Base-by-base conservation (phyloP, 37 sponge, comb jelly and placozoan genomes). In the Aphrocallistes beatrix region DNA sequence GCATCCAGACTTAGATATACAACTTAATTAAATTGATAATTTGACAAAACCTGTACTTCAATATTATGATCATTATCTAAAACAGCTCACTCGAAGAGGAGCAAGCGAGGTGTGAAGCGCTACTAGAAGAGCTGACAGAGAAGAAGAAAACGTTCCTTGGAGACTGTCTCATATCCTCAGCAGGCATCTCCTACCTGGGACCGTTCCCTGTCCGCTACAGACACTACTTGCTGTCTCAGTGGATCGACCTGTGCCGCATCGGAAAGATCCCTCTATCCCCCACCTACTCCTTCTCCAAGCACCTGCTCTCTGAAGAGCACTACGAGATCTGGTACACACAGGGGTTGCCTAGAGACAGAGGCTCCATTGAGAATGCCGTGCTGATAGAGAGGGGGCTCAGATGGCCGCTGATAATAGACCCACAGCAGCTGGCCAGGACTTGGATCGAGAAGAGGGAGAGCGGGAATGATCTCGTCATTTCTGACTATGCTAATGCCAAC, bases 161-260 rank as follows among this genome's bases (percentile, higher is more conserved):
- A 1, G 90, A 92, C 38, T 39, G 84, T 47, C 82, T 92, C 1
- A 39, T 92, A 23, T 81, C 87, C 1, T 50, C 92, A 19, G 88
- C 90, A 28, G 88, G 86, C 38, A 39, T 89, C 6, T 84, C 51
- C 17, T 92, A 92, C 83, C 49, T 81, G 1, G 92, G 92, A 39
- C 88, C 90, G 1, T 92, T 92, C 81, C 86, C 88, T 30, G 83
- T 81, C 16, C 3, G 39, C 25, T 83, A 85, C 83, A 36, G 92
- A 16, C 84, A 86, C 3, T 37, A 83, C 38, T 82, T 92, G 45
- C 38, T 89, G 81, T 28, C 87, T 8, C 48, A 85, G 38, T 92
- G 92, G 92, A 81, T 51, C 34, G 88, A 90, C n/a, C 38, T 88
- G 34, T 92, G 92, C 84, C 30, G 19, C 21, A 60, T 88, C 38